Percentiles rank a stretch among this genome's conserved stretches.
Conservation (phyloP, 2,797 vertebrate species). For the Chiloscyllium punctatum region DNA sequence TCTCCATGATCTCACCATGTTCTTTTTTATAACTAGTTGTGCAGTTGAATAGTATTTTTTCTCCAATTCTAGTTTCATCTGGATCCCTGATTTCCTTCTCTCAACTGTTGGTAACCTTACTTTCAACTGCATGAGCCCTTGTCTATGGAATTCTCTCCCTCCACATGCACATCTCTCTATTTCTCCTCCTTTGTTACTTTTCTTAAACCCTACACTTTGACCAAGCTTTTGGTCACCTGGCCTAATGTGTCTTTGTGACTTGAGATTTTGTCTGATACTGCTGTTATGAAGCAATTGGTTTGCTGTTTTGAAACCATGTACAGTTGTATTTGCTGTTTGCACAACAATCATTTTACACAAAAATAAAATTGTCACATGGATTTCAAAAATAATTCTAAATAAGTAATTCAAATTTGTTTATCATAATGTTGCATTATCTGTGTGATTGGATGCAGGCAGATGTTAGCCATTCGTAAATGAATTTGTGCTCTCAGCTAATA, state of each 20-base stretch:
- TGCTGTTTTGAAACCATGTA: neutral
- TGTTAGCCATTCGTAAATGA: neutral
- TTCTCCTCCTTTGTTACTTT: neutral
- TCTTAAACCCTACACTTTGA: neutral
- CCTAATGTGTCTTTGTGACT: neutral
- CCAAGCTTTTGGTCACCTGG: neutral
- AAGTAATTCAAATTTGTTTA: neutral
- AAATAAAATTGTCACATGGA: neutral
- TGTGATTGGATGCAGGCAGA: neutral
- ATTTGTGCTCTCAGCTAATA: neutral
- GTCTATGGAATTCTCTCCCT: neutral
- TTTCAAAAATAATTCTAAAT: neutral
- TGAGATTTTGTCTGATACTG: neutral
- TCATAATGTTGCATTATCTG: neutral
- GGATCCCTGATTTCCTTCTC: neutral
- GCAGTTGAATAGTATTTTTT: too few species aligned
- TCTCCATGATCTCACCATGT: neutral
- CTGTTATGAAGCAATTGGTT: neutral
- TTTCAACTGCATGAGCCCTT: neutral
- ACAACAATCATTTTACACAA: neutral
- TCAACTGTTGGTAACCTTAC: neutral
- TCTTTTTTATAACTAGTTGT: neutral
- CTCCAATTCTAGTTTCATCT: neutral
- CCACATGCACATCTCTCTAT: neutral
- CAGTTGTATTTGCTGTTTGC: neutral